phyloP scores from a whole-genome alignment of 2,113 vertebrate genomes.

The Syngnathus typhle region DNA sequence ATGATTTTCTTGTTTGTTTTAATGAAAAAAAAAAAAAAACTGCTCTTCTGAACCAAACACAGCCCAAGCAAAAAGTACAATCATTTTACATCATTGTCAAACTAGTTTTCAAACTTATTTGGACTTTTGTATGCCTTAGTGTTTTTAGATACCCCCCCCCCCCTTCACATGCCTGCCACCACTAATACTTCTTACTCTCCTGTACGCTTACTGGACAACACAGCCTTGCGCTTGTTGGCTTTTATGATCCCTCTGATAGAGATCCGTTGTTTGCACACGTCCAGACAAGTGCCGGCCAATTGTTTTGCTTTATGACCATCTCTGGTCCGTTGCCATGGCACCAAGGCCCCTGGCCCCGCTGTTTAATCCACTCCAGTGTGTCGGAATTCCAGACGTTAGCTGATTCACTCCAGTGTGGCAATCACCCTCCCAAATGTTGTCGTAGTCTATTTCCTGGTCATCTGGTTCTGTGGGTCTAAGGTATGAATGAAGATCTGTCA shows the following conservation, averaged over 20 bases:
- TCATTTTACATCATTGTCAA: constrained; percentile 46
- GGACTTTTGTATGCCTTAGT: constrained; percentile 10
- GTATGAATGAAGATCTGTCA: constrained; percentile 65
- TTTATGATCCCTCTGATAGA: constrained; percentile 61
- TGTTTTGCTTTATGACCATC: constrained; percentile 74
- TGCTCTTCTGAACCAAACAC: too few species aligned
- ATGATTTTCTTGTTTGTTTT: constrained; percentile 34
- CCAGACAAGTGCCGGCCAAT: constrained; percentile 57
- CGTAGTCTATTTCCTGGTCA: constrained; percentile 77
- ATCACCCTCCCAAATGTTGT: constrained; percentile 77
- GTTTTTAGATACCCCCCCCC: constrained; percentile 12
- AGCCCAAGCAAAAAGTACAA: background rate
- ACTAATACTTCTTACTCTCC: constrained; percentile 28
- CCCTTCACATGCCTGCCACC: constrained; percentile 18
- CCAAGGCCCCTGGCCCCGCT: constrained; percentile 60
- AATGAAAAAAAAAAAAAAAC: constrained; percentile 11
- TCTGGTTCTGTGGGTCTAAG: constrained; percentile 69
- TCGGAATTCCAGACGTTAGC: constrained; percentile 63
- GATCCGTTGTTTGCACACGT: constrained; percentile 71
- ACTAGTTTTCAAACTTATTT: constrained; percentile 5
- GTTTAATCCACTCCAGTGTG: constrained; percentile 69
- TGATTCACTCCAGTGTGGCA: constrained; percentile 65
- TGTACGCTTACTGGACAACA: constrained; percentile 31
- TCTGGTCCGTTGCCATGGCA: constrained; percentile 67
- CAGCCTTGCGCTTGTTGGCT: constrained; percentile 22